These are phyloP conservation scores for Propithecus deckenii DNA, from an alignment of 2,797 vertebrate genomes.

Conservation along the genomic window DNA sequence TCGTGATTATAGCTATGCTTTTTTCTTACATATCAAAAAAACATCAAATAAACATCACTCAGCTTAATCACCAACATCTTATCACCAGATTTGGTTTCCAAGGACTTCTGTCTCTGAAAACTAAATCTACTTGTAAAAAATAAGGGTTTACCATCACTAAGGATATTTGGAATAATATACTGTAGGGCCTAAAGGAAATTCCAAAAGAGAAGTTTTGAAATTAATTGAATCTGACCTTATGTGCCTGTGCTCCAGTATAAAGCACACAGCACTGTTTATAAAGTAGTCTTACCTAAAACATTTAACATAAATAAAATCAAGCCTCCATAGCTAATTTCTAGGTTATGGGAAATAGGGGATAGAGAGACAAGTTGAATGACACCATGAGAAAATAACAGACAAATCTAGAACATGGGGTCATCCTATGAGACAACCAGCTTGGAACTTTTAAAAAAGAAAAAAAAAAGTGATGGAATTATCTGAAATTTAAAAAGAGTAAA, in stretches of 20 bases:
- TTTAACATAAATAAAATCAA: background rate
- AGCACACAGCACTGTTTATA: background rate
- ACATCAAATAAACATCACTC: background rate
- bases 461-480: background rate
- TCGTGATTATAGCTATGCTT: background rate
- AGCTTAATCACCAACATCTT: background rate
- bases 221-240: background rate
- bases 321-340: background rate
- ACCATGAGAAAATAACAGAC: background rate
- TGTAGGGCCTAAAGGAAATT: background rate
- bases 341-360: background rate
- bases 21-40: background rate
- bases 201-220: background rate
- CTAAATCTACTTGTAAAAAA: slow-evolving; percentile 25
- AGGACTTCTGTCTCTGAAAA: slow-evolving; percentile 19
- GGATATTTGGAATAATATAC: background rate
- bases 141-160: background rate
- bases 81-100: background rate
- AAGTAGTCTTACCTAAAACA: background rate
- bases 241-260: background rate
- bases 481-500: background rate
- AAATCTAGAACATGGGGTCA: background rate
- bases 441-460: background rate
- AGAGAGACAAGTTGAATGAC: background rate
- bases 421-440: background rate